Base-by-base conservation (phyloP, 1,140 invertebrate species). In the Campoletis sonorensis region DNA sequence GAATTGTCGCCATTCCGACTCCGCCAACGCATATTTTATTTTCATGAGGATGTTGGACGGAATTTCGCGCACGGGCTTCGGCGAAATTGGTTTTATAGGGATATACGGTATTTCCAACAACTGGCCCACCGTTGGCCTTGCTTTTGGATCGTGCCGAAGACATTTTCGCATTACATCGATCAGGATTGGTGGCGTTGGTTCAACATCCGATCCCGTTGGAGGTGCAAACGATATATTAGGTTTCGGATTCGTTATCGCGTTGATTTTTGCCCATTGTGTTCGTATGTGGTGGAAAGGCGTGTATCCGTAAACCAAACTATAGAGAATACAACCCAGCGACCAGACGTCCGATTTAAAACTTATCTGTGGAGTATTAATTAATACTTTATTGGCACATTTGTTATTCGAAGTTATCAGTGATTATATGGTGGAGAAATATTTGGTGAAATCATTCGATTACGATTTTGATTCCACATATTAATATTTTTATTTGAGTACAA, bases 261-360 rank as follows among this genome's bases (percentile, higher is more conserved):
- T 93, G 21, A 98, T 94, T 92, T 98, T 99, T 7, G 93, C 92
- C 88, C 94, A 94, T 11, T 95, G 92, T 86, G 96, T 94, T 16
- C 93, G 93, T 64, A 98, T 95, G 88, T 98, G 95, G 49, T 97
- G 95, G 91, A 99, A 99, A 4, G 98, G 98, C 0, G 98, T 98
- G 76, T 94, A 93, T 3, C 97, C 96, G 91, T 98, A 99, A 15
- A 98, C 94, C 89, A 99, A 93, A 89, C 97, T 95, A 90, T 99
- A 99, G 30, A 99, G 93, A 82, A 99, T 99, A 90, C 98, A 99
- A 18, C 98, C 98, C 37, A 99, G 92, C 0, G 98, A 98, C 98
- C 98, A 99, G 18, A 99, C 97, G 91, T 99, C 98, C 16, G 97
- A 97, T 87, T 98, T 98, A 79, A 95, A 96, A 81, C 96, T 96